Evolutionary conservation across 30 jellyfish, hydroid and myxozoan genomes (phyloP).

Genomic region (Aurelia sp.): DNA sequence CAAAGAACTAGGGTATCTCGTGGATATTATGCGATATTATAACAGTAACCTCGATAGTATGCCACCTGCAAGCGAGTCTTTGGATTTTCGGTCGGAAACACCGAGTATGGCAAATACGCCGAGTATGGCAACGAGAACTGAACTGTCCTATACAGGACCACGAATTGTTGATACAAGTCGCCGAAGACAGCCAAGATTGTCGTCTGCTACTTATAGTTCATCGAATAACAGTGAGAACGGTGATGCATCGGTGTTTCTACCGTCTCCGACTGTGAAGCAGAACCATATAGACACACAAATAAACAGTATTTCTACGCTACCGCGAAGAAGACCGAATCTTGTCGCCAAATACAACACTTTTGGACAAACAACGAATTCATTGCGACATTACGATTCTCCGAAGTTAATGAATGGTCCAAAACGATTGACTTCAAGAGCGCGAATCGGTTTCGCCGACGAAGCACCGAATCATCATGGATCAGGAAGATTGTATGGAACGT

Average conservation of each 20-base stretch:
- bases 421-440: constrained; percentile 24
- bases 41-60: constrained; percentile 63
- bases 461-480: neutral
- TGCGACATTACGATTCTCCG: constrained; percentile 25
- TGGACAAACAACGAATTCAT: constrained; percentile 31
- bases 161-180: constrained; percentile 75
- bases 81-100: constrained; percentile 15
- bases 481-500: constrained; percentile 11
- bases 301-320: constrained; percentile 44
- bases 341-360: constrained; percentile 32
- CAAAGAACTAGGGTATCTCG: constrained; percentile 74
- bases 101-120: constrained; percentile 5
- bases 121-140: constrained; percentile 25
- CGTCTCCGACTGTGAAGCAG: constrained; percentile 12
- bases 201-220: constrained; percentile 72
- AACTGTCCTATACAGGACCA: constrained; percentile 44
- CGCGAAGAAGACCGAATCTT: constrained; percentile 44
- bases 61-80: constrained; percentile 39
- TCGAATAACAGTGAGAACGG: constrained; percentile 71
- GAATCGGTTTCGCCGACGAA: constrained; percentile 23
- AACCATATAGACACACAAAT: constrained; percentile 25
- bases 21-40: constrained; percentile 78
- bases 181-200: constrained; percentile 60
- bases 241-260: constrained; percentile 26
- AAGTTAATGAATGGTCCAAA: constrained; percentile 36